phyloP scores from a whole-genome alignment of 2,797 vertebrate species.

The Enteromius trimaculatus region DNA sequence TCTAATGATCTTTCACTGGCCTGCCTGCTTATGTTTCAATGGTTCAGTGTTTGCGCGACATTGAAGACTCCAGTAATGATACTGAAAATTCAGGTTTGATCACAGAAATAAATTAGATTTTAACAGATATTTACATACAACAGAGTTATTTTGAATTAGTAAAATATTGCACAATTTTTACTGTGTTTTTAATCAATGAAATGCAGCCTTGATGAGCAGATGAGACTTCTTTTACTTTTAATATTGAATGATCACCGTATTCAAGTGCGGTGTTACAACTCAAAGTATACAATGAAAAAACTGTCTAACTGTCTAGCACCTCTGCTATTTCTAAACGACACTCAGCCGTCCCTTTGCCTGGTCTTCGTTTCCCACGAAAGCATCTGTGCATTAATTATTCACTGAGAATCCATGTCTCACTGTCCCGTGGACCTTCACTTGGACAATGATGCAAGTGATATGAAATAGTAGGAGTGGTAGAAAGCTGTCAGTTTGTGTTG shows the following conservation, averaged over 20 bases:
- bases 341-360: not conserved
- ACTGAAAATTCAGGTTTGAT: not conserved
- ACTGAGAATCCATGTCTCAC: not conserved
- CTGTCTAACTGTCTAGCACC: not conserved
- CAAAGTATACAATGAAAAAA: not conserved
- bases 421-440: constrained; percentile 1
- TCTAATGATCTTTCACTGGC: not conserved
- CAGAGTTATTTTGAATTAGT: not conserved
- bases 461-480: not conserved
- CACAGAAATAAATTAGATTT: not conserved
- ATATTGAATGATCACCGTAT: not conserved
- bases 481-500: not conserved
- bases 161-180: not conserved
- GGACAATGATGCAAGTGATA: constrained; percentile 16
- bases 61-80: not conserved
- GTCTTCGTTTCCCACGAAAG: not conserved
- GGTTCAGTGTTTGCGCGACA: not conserved
- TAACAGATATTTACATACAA: not conserved
- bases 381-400: not conserved
- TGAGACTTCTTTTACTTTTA: not conserved
- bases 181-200: not conserved
- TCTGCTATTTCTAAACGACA: not conserved
- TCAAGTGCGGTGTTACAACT: not conserved
- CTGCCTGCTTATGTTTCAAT: no score
- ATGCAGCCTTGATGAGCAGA: not conserved